Conservation (phyloP, 1,140 invertebrate genomes). For the Heliconius hermathena region DNA sequence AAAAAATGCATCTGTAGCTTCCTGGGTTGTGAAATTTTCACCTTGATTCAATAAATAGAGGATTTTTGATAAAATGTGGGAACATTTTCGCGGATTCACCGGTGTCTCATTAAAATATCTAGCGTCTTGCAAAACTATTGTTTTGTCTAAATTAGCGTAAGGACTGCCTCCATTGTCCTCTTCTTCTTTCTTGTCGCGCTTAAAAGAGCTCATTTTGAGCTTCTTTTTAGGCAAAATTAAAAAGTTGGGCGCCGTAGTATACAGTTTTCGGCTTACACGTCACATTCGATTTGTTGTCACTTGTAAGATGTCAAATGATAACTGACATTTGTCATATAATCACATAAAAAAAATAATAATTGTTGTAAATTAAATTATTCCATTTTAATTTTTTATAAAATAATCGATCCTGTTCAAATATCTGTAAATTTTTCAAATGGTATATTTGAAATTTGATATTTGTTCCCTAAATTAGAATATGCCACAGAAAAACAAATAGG, state of each 20-base stretch:
- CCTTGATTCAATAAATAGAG: constrained; percentile 97
- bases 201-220: constrained; percentile 75
- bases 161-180: constrained; percentile 89
- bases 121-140: constrained; percentile 97
- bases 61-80: constrained; percentile 97
- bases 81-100: constrained; percentile 98
- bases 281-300: constrained; percentile 44
- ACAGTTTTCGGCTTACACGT: constrained; percentile 66
- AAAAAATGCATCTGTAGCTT: constrained; percentile 99
- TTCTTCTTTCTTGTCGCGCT: constrained; percentile 75
- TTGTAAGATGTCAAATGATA: constrained; percentile 24
- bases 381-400: no score
- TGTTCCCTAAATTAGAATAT: no score
- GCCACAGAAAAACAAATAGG: no score
- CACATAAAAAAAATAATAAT: neutral
- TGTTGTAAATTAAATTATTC: no score
- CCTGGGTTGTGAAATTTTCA: constrained; percentile 93
- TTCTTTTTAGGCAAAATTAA: constrained; percentile 65
- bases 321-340: neutral
- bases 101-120: constrained; percentile 98
- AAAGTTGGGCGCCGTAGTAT: constrained; percentile 71
- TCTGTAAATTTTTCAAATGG: no score
- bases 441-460: no score
- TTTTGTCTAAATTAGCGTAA: constrained; percentile 97
- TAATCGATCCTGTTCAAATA: no score